Conservation (phyloP, 2,113 vertebrate genomes). For the Columba janthina region DNA sequence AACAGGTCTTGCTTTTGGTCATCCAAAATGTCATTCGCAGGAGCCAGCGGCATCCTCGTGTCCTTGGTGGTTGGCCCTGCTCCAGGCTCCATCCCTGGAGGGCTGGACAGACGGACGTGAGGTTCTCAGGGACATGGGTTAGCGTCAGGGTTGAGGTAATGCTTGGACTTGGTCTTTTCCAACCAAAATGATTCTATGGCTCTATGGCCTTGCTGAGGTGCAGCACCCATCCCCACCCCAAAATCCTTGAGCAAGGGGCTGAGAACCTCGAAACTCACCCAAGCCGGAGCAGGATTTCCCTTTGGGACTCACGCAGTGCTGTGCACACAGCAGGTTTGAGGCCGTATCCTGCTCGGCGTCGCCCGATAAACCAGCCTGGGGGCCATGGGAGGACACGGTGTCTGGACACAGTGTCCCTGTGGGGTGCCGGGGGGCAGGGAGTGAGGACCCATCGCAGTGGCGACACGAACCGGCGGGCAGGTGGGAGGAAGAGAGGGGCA, state of each 20-base stretch:
- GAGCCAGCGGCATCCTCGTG: accelerated
- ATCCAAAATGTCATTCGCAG: background rate
- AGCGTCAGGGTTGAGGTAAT: no score
- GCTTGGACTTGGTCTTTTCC: no score
- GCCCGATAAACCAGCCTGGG: accelerated
- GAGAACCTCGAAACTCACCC: background rate
- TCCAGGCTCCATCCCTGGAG: background rate
- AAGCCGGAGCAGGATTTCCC: accelerated
- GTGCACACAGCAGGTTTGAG: background rate
- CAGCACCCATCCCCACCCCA: background rate
- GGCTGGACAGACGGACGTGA: no score
- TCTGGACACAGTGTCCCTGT: accelerated
- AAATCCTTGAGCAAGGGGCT: background rate
- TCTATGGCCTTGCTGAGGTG: background rate
- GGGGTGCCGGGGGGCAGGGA: background rate
- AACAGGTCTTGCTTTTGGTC: background rate
- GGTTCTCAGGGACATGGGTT: no score
- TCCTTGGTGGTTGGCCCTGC: background rate
- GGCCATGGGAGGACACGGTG: accelerated
- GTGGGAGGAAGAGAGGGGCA: background rate
- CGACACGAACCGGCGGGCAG: background rate
- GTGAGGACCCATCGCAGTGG: accelerated
- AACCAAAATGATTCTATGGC: background rate
- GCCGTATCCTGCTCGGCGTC: background rate
- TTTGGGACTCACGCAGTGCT: background rate